These are phyloP conservation scores for Bombyx mandarina DNA, from an alignment of 1,140 invertebrate species.

Conservation along the genomic window DNA sequence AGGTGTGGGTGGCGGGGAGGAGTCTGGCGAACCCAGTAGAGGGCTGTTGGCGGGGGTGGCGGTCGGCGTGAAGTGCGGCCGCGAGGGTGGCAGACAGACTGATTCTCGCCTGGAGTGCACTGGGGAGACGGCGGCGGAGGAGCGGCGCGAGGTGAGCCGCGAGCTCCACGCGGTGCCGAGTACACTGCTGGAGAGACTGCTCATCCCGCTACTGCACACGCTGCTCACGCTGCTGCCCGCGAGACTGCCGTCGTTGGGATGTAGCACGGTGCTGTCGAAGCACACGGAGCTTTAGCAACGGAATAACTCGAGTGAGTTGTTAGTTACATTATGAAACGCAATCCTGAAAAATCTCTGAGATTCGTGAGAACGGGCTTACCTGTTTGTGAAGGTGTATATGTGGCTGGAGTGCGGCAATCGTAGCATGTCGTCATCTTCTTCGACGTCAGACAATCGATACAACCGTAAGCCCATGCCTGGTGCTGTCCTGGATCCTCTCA, in stretches of 20 bases:
- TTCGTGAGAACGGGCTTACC: constrained; percentile 24
- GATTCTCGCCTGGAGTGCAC: constrained; percentile 51
- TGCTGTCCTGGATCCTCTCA: constrained; percentile 83
- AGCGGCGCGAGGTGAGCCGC: constrained; percentile 67
- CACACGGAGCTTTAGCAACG: not conserved
- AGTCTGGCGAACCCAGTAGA: constrained; percentile 71
- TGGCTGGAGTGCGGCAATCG: constrained; percentile 83
- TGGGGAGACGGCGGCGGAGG: constrained; percentile 76
- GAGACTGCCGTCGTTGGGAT: constrained; percentile 85
- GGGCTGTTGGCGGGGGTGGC: constrained; percentile 72
- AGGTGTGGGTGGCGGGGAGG: constrained; percentile 85
- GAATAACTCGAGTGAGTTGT: not conserved
- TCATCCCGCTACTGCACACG: constrained; percentile 71
- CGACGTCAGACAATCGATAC: constrained; percentile 88
- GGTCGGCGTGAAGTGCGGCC: constrained; percentile 60
- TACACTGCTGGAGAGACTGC: constrained; percentile 73
- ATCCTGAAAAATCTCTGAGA: not conserved
- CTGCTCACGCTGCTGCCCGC: constrained; percentile 73
- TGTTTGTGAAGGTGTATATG: constrained; percentile 91
- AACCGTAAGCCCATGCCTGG: constrained; percentile 84
- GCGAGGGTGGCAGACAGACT: constrained; percentile 74
- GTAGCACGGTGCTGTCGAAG: constrained; percentile 80
- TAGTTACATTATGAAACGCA: not conserved
- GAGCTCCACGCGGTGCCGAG: constrained; percentile 70
- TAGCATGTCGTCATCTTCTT: constrained; percentile 88